A percentile compares a stretch with the other conserved stretches of the same genome.
These are phyloP conservation scores for Ectobius pallidus DNA, from an alignment of 2,888 invertebrate genomes.

Conservation along the genomic window DNA sequence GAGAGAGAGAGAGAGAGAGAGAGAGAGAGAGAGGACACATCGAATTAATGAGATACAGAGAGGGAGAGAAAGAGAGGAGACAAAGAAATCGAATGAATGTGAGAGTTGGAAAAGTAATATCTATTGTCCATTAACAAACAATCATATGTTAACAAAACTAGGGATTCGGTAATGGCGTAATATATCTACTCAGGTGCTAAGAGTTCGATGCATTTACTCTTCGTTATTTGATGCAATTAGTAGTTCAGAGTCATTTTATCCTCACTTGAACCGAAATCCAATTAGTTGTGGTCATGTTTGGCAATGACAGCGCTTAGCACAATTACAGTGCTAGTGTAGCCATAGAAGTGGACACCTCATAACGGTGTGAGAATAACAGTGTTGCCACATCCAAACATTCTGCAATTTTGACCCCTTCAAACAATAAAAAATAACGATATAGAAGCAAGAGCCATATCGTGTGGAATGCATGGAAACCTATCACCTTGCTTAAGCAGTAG, in stretches of 20 bases:
- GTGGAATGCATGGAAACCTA: too few relatives aligned
- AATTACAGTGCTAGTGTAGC: not conserved
- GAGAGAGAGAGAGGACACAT: too few relatives aligned
- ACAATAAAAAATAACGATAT: too few relatives aligned
- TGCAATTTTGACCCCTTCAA: too few relatives aligned
- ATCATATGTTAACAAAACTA: not conserved
- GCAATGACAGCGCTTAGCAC: not conserved
- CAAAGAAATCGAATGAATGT: not conserved
- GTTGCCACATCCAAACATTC: not conserved
- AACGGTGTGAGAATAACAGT: not conserved
- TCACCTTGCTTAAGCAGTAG: too few relatives aligned
- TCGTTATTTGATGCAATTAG: constrained; percentile 7
- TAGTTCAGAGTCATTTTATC: not conserved
- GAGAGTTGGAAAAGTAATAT: not conserved
- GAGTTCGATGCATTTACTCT: not conserved
- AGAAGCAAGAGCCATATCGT: too few relatives aligned
- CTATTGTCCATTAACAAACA: not conserved
- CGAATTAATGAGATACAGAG: too few relatives aligned
- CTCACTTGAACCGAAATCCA: not conserved
- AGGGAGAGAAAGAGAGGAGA: not conserved
- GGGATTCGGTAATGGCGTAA: not conserved
- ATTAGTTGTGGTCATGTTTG: constrained; percentile 6
- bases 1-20: too few relatives aligned
- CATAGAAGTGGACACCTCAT: not conserved
- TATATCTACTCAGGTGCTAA: not conserved